phyloP scores from a whole-genome alignment of 30 jellyfish, hydroid and myxozoan genomes.

The Pseudorhiza aurosa region DNA sequence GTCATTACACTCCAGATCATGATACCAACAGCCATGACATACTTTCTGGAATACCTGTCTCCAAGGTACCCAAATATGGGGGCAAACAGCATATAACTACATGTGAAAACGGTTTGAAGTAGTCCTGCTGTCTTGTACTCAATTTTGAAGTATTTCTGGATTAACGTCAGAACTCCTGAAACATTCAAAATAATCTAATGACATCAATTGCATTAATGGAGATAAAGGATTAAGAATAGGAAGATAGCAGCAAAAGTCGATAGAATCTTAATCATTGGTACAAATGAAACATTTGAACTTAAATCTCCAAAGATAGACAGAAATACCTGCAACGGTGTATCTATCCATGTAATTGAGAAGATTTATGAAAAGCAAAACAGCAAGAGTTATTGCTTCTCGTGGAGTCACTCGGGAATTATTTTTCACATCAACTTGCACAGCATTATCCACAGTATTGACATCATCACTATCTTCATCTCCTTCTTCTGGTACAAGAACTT shows the following conservation, averaged over 20 bases:
- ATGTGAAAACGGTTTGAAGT: conserved; percentile 83
- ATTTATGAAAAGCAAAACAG: conserved; percentile 68
- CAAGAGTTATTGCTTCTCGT: conserved; percentile 49
- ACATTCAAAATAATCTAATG: too few species aligned
- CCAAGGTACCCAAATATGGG: conserved; percentile 97
- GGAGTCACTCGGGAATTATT: conserved; percentile 16
- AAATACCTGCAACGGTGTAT: conserved; percentile 79
- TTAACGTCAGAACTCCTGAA: conserved; percentile 83
- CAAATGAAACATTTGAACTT: too few species aligned
- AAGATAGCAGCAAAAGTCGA: too few species aligned
- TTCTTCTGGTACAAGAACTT: too few species aligned
- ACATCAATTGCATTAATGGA: too few species aligned
- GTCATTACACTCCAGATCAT: conserved; percentile 84
- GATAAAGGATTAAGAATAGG: too few species aligned
- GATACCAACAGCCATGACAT: conserved; percentile 92
- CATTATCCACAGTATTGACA: too few species aligned
- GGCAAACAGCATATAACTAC: conserved; percentile 91
- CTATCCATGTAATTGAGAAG: conserved; percentile 93
- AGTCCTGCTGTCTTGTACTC: conserved; percentile 79
- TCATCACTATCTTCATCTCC: too few species aligned
- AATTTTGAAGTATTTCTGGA: conserved; percentile 64
- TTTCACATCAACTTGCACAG: background rate
- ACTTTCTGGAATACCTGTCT: conserved; percentile 92
- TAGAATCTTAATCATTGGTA: too few species aligned
- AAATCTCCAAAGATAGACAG: too few species aligned